Evolutionary conservation across 1,140 invertebrate species (phyloP), one percentile per base, ranked within the genome.

Genomic region (Zaprionus inermis): DNA sequence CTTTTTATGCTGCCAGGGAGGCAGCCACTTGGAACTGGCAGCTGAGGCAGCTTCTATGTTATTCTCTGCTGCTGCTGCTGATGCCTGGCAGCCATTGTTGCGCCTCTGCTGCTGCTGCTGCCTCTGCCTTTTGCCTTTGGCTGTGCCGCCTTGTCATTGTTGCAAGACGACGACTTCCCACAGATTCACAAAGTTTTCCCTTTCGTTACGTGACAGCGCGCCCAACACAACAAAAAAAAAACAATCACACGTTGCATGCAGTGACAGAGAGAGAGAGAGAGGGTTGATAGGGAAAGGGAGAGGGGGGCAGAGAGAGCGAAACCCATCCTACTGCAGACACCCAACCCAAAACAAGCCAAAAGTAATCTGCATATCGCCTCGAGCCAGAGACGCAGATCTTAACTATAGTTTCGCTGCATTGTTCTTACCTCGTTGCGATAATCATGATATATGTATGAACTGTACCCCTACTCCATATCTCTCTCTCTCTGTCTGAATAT

Each of bases 131-230:
- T 58, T 70, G 55, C 58, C 61, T 64, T 72, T 72, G 69, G 41
- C 16, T 60, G 67, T 67, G 70, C 70, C 71, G 81, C 61, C 66
- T 58, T 83, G 81, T 83, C 81, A 83, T 84, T 83, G 81, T 67
- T 55, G 81, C 69, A 70, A 80, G 77, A 56, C 72, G 69, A 44
- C 77, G 73, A 77, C 81, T 83, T 83, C 81, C 81, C 81, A 83
- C 81, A 84, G 80, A 78, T 22, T 20, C 16, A 49, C 70, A 79
- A 59, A 79, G 78, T 80, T 80, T 79, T 80, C 78, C 78, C 78
- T 80, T 80, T 80, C 78, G 78, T 80, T 80, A 80, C 78, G 78
- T 80, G 78, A 80, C 78, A 80, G 78, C 77, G 78, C 71, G 77
- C 76, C 78, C 69, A 76, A 54, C 65, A 76, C 44, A 36, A 41